Evolutionary conservation across 2,113 vertebrate species (phyloP), one percentile per base, ranked within the genome.

Genomic region (Boulengeromyrus knoepffleri): DNA sequence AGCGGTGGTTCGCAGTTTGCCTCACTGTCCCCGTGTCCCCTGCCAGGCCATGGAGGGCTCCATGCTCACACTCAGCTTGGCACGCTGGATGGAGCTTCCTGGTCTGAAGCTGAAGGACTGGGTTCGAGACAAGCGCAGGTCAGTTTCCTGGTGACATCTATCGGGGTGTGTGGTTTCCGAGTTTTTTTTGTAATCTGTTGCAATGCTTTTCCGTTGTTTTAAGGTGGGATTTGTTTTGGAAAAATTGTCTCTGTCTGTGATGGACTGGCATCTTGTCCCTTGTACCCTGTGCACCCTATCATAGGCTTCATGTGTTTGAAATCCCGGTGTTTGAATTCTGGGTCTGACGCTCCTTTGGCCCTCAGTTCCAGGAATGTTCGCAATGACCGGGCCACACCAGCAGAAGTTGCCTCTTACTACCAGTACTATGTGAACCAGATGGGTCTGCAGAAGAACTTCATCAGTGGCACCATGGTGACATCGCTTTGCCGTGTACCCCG

Each of bases 51-150:
- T 97, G 96, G 96, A 97, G 91, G 96, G 96, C 52, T 97, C 96
- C 74, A 97, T 97, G 96, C 92, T 96, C 2, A 97, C 96, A 0
- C 94, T 97, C 62, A 97, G 96, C 85, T 92, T 97, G 74, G 96
- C 96, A 1, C 96, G 96, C 93, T 97, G 96, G 96, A 97, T 97
- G 96, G 96, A 97, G 88, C 96, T 97, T 21, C 96, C 96, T 0
- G 96, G 95, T n/a, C 93, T 97, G 74, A 96, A 96, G 56, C 93
- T 97, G 89, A 97, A 97, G 88, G 96, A 97, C 88, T 97, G 96
- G 96, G 93, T 97, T 91, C 94, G 95, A 91, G 96, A 97, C 5
- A 96, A 97, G 66, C 95, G 96, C 93, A 96, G 95, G 96, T 97
- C 10, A 3, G 93, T 42, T 49, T 45, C 2, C 2, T 2, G 17